Conservation (phyloP, 2,888 invertebrate species). For the Dryococelus australis region DNA sequence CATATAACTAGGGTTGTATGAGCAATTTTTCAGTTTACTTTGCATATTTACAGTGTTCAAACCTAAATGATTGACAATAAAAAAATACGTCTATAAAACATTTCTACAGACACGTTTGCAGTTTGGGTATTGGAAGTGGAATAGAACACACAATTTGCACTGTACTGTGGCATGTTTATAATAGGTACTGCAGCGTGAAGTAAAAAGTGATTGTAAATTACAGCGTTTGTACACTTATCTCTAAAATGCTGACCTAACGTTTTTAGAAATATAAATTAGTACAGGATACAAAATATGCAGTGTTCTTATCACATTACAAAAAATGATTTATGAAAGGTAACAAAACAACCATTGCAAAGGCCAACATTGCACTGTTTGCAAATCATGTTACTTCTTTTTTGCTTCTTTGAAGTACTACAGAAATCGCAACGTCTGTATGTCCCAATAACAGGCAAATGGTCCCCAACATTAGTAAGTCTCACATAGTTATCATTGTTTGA, state of each 20-base stretch:
- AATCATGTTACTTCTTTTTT: neutral
- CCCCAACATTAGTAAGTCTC: neutral
- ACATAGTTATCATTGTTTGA: neutral
- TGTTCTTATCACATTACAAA: neutral
- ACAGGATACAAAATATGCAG: neutral
- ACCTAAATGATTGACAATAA: no score
- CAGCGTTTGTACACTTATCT: neutral
- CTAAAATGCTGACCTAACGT: neutral
- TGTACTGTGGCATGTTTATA: neutral
- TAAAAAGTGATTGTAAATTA: neutral
- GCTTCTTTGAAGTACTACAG: neutral
- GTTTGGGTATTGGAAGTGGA: no score
- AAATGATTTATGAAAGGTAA: neutral
- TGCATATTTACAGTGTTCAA: no score
- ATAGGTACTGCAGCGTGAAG: neutral
- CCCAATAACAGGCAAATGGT: conserved; percentile 4
- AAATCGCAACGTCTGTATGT: conserved; percentile 19
- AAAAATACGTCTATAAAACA: no score
- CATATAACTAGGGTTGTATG: neutral
- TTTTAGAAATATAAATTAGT: neutral
- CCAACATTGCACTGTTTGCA: conserved; percentile 4
- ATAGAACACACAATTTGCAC: no score
- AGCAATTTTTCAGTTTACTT: neutral
- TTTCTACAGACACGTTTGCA: no score
- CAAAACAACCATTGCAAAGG: neutral